These are phyloP conservation scores for Cyanocitta stelleri DNA, from an alignment of 2,113 vertebrate genomes.

Conservation along the genomic window DNA sequence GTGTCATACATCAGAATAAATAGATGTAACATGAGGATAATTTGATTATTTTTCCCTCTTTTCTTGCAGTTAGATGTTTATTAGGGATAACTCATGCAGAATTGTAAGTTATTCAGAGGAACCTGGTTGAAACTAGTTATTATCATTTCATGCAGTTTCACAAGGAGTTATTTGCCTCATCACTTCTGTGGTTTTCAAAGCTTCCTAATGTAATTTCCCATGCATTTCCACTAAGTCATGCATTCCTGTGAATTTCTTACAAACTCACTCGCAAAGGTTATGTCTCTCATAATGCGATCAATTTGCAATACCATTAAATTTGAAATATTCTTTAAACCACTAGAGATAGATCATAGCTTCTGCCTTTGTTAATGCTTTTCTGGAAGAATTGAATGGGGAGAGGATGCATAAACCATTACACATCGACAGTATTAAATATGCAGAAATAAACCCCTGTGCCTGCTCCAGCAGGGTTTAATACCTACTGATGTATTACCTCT, in stretches of 20 bases:
- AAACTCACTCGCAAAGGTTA: not conserved
- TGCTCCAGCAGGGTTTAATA: not conserved
- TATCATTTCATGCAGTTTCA: conserved; percentile 26
- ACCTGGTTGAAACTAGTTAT: conserved; percentile 7
- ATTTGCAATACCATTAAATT: conserved; percentile 36
- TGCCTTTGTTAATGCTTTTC: not conserved
- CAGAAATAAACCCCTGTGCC: not conserved
- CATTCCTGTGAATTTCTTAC: not conserved
- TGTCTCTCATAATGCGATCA: not conserved
- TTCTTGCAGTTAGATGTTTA: not conserved
- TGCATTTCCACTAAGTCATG: not conserved
- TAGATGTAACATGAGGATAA: not conserved
- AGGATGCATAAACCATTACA: not conserved
- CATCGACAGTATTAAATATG: not conserved
- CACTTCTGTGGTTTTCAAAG: conserved; percentile 3
- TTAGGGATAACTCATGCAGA: not conserved
- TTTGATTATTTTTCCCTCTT: conserved; percentile 6
- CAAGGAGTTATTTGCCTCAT: conserved; percentile 7
- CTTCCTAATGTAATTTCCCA: conserved; percentile 1
- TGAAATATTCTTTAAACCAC: conserved; percentile 12
- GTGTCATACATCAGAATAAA: not conserved
- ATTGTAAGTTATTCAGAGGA: not conserved
- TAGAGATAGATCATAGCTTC: not conserved
- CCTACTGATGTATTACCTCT: not conserved
- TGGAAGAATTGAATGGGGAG: not conserved